Conservation (phyloP, 2,888 invertebrate species). For the Toxonevra muliebris region DNA sequence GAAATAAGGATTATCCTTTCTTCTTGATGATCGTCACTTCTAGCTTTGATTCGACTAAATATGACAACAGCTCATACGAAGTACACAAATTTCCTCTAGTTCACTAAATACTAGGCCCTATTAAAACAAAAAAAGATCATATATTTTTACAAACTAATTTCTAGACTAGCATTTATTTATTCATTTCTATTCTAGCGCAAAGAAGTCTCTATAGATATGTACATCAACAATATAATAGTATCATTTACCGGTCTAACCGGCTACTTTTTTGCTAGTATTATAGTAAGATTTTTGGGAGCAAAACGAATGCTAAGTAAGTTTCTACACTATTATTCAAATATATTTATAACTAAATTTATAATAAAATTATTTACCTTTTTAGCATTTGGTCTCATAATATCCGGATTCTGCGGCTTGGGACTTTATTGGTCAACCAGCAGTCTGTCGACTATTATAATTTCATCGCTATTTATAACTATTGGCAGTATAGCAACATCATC, state of each 20-base stretch:
- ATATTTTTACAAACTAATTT: too few species aligned
- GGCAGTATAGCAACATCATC: slow-evolving; percentile 58
- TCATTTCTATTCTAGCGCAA: slow-evolving; percentile 51
- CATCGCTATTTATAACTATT: slow-evolving; percentile 67
- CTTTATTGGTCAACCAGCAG: slow-evolving; percentile 71
- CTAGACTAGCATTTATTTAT: background rate
- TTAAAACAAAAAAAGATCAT: too few species aligned
- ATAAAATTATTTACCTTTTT: slow-evolving; percentile 8
- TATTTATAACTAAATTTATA: background rate
- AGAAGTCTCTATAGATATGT: slow-evolving; percentile 70
- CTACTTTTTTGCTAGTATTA: slow-evolving; percentile 70
- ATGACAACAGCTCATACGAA: too few species aligned
- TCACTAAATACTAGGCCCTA: too few species aligned
- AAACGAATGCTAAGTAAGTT: slow-evolving; percentile 68
- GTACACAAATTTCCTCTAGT: too few species aligned
- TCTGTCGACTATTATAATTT: slow-evolving; percentile 67
- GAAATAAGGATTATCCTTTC: background rate
- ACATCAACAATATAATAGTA: slow-evolving; percentile 76
- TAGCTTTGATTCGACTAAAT: too few species aligned
- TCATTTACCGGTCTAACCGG: slow-evolving; percentile 72
- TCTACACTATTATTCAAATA: background rate
- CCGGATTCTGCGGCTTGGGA: slow-evolving; percentile 67
- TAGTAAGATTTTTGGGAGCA: slow-evolving; percentile 68
- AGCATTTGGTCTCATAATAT: slow-evolving; percentile 65
- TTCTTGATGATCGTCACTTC: too few species aligned